phyloP scores from a whole-genome alignment of 30 jellyfish, hydroid and myxozoan genomes.

The Sanderia malayensis region DNA sequence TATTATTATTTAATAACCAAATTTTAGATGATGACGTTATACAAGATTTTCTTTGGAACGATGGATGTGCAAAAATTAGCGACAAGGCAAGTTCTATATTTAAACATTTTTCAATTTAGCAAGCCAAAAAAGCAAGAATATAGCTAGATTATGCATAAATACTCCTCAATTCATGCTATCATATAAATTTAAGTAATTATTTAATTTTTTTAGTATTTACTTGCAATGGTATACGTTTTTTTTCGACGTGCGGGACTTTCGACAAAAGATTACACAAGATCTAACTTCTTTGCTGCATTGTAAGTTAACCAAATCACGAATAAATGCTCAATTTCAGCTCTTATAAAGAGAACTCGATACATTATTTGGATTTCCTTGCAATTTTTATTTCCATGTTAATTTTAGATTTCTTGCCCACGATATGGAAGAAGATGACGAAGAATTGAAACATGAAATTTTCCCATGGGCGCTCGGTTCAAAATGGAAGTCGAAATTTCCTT shows the following conservation, averaged over 20 bases:
- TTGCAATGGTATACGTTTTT: constrained; percentile 87
- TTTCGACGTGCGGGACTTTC: constrained; percentile 78
- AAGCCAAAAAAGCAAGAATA: too few relatives aligned
- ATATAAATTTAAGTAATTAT: not conserved
- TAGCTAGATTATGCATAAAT: too few relatives aligned
- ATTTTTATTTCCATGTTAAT: too few relatives aligned
- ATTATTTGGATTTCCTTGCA: too few relatives aligned
- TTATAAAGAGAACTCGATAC: too few relatives aligned
- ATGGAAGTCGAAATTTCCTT: constrained; percentile 51
- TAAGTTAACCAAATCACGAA: constrained; percentile 24
- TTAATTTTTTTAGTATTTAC: constrained; percentile 58
- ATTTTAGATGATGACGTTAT: constrained; percentile 83
- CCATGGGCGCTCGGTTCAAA: constrained; percentile 94
- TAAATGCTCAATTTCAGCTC: too few relatives aligned
- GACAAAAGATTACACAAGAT: constrained; percentile 67
- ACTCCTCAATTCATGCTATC: not conserved
- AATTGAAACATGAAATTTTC: constrained; percentile 79
- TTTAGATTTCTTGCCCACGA: constrained; percentile 89
- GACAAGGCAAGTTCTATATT: constrained; percentile 87
- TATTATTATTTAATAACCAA: too few relatives aligned
- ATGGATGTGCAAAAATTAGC: constrained; percentile 50
- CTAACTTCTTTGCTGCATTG: constrained; percentile 91
- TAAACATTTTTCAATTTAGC: too few relatives aligned
- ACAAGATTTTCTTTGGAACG: constrained; percentile 82
- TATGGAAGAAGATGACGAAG: constrained; percentile 98